Conservation (phyloP, 35 echinoderm and acorn worm species). For the Lytechinus variegatus region DNA sequence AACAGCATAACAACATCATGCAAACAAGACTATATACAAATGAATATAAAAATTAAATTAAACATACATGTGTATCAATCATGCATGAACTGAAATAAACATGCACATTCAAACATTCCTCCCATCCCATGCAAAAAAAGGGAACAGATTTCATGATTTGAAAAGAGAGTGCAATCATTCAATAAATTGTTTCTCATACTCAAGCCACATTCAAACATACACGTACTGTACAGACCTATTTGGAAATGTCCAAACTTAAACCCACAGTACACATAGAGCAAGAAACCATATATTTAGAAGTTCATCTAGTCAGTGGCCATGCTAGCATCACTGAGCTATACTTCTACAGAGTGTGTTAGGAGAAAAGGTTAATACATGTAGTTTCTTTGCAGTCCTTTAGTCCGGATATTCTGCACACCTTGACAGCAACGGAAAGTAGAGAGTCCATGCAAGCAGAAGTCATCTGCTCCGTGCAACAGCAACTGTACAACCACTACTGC, state of each 20-base stretch:
- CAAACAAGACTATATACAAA: background rate
- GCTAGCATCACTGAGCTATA: background rate
- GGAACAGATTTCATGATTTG: background rate
- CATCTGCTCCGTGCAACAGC: background rate
- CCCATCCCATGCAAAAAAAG: background rate
- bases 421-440: background rate
- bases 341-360: background rate
- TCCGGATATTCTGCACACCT: background rate
- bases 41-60: background rate
- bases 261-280: background rate
- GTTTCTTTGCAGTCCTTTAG: background rate
- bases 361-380: background rate
- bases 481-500: background rate
- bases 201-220: background rate
- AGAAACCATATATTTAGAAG: background rate
- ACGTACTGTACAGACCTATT: background rate
- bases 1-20: background rate
- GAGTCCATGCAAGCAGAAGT: background rate
- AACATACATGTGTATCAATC: background rate
- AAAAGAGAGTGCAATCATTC: background rate
- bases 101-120: background rate
- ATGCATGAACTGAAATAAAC: background rate
- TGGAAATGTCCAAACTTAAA: background rate
- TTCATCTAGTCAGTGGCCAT: background rate
- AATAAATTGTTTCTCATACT: background rate